phyloP scores from a whole-genome alignment of 2,113 vertebrate species.

The Tyto alba region DNA sequence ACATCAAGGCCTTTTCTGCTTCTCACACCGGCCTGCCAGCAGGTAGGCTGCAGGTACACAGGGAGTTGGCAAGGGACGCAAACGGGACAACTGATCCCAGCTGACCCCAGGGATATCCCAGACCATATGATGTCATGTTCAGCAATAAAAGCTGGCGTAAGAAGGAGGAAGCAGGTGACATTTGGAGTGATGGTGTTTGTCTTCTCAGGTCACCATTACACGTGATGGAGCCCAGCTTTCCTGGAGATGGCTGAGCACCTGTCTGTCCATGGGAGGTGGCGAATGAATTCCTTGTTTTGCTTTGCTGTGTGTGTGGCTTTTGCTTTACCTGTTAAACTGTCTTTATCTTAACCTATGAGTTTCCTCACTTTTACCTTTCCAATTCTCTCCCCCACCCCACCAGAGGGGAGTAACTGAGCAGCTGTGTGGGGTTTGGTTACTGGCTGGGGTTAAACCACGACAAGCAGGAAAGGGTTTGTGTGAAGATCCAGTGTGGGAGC shows the following conservation, averaged over 20 bases:
- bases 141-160: neutral
- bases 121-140: too few relatives aligned
- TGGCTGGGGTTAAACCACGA: neutral
- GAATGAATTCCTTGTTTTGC: neutral
- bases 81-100: neutral
- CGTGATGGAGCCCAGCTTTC: neutral
- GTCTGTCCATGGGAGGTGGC: neutral
- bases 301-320: accelerated
- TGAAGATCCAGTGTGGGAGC: neutral
- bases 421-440: neutral
- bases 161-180: neutral
- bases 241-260: neutral
- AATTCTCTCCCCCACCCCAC: neutral
- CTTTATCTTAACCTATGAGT: neutral
- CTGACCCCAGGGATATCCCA: neutral
- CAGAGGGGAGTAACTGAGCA: accelerated
- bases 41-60: neutral
- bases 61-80: neutral
- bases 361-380: neutral
- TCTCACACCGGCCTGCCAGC: accelerated
- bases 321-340: neutral
- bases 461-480: neutral
- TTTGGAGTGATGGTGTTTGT: neutral
- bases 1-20: neutral
- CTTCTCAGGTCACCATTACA: accelerated